A percentile compares a stretch with the other conserved stretches of the same genome.
These are phyloP conservation scores for Amphiprion percula DNA, from an alignment of 2,113 vertebrate genomes.

Conservation along the genomic window DNA sequence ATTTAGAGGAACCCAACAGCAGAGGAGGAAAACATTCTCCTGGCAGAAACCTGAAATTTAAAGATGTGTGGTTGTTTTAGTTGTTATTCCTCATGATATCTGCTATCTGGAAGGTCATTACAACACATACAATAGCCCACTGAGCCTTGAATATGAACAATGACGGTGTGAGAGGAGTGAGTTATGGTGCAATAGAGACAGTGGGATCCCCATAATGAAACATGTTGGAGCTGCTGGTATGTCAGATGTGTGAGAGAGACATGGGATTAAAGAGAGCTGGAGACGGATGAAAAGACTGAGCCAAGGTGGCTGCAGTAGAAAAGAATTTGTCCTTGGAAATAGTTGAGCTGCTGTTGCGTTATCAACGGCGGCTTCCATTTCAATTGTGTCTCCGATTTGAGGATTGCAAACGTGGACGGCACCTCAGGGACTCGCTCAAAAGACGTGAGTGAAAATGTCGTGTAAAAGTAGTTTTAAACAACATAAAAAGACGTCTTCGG, in stretches of 20 bases:
- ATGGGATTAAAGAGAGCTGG: background rate
- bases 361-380: slow-evolving; percentile 13
- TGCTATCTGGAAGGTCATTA: background rate
- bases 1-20: slow-evolving; percentile 19
- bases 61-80: background rate
- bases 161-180: background rate
- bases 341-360: slow-evolving; percentile 22
- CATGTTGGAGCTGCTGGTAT: background rate
- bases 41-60: background rate
- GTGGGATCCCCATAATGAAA: slow-evolving; percentile 4
- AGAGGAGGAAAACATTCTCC: background rate
- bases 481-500: background rate
- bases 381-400: background rate
- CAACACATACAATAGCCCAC: background rate
- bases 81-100: background rate
- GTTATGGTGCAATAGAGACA: background rate
- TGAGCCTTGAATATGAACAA: background rate
- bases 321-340: slow-evolving; percentile 28
- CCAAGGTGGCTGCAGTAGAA: slow-evolving; percentile 17
- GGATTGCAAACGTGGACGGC: background rate
- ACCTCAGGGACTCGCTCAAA: background rate
- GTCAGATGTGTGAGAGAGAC: background rate
- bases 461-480: background rate
- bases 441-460: background rate
- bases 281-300: slow-evolving; percentile 26